These are phyloP conservation scores for Caenorhabditis elegans DNA, from an alignment of 1,140 invertebrate species.

Conservation along the genomic window WBcel235 BX284606.5:5534501-5535000, in stretches of 20 bases:
- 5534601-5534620: conserved; percentile 2
- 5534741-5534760: conserved; percentile 24
- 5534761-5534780: neutral
- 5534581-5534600: neutral
- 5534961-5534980: conserved; percentile 1
- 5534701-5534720: conserved; percentile 22
- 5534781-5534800: neutral
- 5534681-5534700: conserved; percentile 37
- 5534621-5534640: neutral
- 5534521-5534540: conserved; percentile 48
- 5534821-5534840: conserved; percentile 35
- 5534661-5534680: conserved; percentile 24
- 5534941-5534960: conserved; percentile 3
- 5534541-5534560: conserved; percentile 38
- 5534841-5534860: conserved; percentile 2
- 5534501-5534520: conserved; percentile 43
- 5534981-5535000: neutral
- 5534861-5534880: neutral
- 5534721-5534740: neutral
- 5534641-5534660: neutral
- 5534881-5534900: neutral
- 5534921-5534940: neutral
- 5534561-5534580: conserved; percentile 41
- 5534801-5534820: conserved; percentile 4
- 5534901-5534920: too few relatives aligned